These are phyloP conservation scores for Desoria tigrina DNA, from an alignment of 2,888 invertebrate species.

Conservation along the genomic window DNA sequence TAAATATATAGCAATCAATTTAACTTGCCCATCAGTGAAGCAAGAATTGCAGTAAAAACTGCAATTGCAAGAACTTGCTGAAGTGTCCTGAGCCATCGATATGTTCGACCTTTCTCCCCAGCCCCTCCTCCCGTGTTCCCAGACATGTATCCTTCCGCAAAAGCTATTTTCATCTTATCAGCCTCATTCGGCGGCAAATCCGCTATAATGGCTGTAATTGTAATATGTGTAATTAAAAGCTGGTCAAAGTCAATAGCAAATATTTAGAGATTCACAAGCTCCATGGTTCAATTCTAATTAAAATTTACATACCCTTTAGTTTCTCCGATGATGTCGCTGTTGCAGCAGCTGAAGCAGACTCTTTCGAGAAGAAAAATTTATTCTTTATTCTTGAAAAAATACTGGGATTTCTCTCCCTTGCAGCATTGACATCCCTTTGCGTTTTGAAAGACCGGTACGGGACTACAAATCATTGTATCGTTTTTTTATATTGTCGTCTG, in stretches of 20 bases:
- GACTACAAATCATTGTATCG: slow-evolving; percentile 51
- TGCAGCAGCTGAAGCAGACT: slow-evolving; percentile 7
- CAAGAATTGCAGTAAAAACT: slow-evolving; percentile 74
- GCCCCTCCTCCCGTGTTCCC: slow-evolving; percentile 60
- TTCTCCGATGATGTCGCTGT: slow-evolving; percentile 38
- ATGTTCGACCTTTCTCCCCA: slow-evolving; percentile 58
- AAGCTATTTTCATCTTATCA: slow-evolving; percentile 79
- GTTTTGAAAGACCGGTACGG: slow-evolving; percentile 79
- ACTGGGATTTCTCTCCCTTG: slow-evolving; percentile 71
- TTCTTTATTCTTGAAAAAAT: slow-evolving; percentile 69
- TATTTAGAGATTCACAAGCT: neutral
- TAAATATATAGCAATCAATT: neutral
- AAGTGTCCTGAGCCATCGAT: slow-evolving; percentile 66
- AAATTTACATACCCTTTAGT: slow-evolving; percentile 40
- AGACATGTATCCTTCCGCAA: slow-evolving; percentile 85
- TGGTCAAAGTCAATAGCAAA: slow-evolving; percentile 45
- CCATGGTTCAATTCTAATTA: neutral
- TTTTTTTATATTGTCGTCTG: neutral
- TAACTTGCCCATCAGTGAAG: slow-evolving; percentile 62
- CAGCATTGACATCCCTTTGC: slow-evolving; percentile 70
- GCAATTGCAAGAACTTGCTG: slow-evolving; percentile 69
- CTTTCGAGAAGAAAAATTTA: slow-evolving; percentile 55
- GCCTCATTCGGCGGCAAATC: slow-evolving; percentile 64
- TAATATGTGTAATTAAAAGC: slow-evolving; percentile 59
- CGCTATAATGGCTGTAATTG: slow-evolving; percentile 61